These are phyloP conservation scores for Agrilus biguttatus DNA, from an alignment of 2,888 invertebrate species.

Conservation along the genomic window DNA sequence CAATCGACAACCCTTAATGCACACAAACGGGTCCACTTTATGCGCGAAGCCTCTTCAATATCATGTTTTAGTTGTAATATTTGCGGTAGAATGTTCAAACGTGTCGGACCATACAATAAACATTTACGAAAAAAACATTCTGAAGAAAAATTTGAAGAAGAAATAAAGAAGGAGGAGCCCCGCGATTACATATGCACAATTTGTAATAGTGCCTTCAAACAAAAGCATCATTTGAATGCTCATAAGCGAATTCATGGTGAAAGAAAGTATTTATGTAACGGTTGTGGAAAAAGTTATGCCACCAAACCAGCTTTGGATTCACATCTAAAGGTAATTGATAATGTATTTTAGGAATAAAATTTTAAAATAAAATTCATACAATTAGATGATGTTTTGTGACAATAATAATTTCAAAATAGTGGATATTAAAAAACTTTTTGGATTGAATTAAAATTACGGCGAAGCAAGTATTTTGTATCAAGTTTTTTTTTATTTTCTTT, in stretches of 20 bases:
- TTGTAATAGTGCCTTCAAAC: not conserved
- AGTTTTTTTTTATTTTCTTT: no score
- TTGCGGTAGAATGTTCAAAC: not conserved
- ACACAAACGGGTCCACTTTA: not conserved
- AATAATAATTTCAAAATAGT: no score
- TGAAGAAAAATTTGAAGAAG: not conserved
- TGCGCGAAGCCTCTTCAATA: not conserved
- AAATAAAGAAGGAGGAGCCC: not conserved
- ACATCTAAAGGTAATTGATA: not conserved
- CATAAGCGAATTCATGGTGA: not conserved
- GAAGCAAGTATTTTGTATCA: no score
- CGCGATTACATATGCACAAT: not conserved
- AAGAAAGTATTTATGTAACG: not conserved
- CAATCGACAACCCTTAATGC: not conserved
- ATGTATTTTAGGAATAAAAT: no score
- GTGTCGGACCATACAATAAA: not conserved
- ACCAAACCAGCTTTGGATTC: not conserved
- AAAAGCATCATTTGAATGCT: not conserved
- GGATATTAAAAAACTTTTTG: no score
- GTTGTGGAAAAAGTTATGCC: not conserved
- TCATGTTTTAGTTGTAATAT: not conserved
- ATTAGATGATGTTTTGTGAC: no score
- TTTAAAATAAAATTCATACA: no score
- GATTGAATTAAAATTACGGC: no score
- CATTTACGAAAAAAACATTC: not conserved